These are phyloP conservation scores for Agrochola lota DNA, from an alignment of 2,888 invertebrate genomes.

Conservation along the genomic window DNA sequence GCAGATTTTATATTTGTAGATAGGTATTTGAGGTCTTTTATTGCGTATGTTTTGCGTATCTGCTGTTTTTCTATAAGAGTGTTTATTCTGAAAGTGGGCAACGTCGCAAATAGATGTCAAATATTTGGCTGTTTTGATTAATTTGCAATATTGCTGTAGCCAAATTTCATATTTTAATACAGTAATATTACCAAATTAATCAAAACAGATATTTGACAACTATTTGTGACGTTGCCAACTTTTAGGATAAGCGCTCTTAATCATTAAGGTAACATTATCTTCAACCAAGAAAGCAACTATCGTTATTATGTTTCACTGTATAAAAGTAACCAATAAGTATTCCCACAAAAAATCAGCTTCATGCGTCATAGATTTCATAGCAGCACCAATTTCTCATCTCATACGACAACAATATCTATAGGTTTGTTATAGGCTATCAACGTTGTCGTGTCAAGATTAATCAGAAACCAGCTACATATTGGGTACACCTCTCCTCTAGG, in stretches of 20 bases:
- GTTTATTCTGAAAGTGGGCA: too few relatives aligned
- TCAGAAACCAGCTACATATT: constrained; percentile 47
- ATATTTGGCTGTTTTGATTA: too few relatives aligned
- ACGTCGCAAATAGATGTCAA: too few relatives aligned
- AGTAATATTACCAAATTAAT: too few relatives aligned
- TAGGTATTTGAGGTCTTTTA: too few relatives aligned
- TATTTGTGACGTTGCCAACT: too few relatives aligned
- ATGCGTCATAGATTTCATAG: constrained; percentile 24
- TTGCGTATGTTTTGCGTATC: not conserved
- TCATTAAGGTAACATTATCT: not conserved
- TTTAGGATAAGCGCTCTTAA: not conserved
- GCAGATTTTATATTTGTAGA: not conserved
- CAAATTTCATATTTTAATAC: too few relatives aligned
- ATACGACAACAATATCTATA: not conserved
- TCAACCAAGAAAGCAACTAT: not conserved
- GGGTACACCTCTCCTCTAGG: constrained; percentile 38
- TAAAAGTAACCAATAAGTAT: not conserved
- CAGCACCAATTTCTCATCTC: constrained; percentile 13
- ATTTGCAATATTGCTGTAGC: too few relatives aligned
- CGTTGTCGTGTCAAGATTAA: constrained; percentile 48
- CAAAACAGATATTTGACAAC: too few relatives aligned
- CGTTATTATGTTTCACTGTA: too few relatives aligned
- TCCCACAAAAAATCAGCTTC: not conserved
- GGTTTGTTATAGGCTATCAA: constrained; percentile 32
- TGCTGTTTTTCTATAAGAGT: too few relatives aligned